Percentiles rank a stretch among this genome's conserved stretches.
phyloP scores from a whole-genome alignment of 1,140 invertebrate species.

The Conopomorpha cramerella region DNA sequence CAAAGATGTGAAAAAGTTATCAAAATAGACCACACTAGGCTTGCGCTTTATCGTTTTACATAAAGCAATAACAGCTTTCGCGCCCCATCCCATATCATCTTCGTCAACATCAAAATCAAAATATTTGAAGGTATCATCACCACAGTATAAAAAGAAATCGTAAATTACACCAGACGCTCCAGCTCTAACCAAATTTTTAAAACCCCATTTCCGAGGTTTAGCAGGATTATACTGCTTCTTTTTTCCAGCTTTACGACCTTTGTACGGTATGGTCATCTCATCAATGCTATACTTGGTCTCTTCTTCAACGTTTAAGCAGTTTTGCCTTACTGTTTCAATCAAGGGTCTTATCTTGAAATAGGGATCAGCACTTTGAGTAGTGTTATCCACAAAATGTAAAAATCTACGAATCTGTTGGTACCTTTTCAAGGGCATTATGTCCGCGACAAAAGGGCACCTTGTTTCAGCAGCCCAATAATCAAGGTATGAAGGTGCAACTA shows the following conservation, averaged over 20 bases:
- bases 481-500: conserved; percentile 9
- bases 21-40: conserved; percentile 9
- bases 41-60: conserved; percentile 8
- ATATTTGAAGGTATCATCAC: neutral
- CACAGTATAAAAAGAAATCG: conserved; percentile 31
- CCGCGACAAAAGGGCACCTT: conserved; percentile 9
- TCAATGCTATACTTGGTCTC: conserved; percentile 18
- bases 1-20: conserved; percentile 13
- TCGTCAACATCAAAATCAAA: conserved; percentile 5
- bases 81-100: conserved; percentile 6
- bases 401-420: conserved; percentile 11
- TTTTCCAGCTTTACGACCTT: conserved; percentile 25
- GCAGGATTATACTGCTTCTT: neutral
- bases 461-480: conserved; percentile 6
- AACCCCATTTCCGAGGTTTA: conserved; percentile 17
- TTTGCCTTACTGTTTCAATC: conserved; percentile 15
- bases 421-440: conserved; percentile 14
- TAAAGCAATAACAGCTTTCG: conserved; percentile 8
- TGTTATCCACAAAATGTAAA: conserved; percentile 20
- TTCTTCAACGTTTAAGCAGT: conserved; percentile 14
- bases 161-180: conserved; percentile 24
- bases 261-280: conserved; percentile 49
- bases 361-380: conserved; percentile 9
- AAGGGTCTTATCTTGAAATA: conserved; percentile 23
- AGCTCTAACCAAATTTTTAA: conserved; percentile 30